phyloP scores from a whole-genome alignment of 2,888 invertebrate species.

The Melipona bicolor region DNA sequence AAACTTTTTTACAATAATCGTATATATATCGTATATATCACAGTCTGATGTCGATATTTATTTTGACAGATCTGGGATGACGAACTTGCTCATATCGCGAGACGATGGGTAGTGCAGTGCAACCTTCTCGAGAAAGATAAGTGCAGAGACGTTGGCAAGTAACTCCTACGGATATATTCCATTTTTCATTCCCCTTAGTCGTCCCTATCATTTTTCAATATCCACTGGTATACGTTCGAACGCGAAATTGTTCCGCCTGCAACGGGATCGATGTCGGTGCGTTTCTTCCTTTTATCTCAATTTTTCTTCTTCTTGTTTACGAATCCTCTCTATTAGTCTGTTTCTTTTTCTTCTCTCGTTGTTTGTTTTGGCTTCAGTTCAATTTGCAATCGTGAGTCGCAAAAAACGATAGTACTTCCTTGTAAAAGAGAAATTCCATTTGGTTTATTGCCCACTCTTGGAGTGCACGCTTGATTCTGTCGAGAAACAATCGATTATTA shows the following conservation, averaged over 20 bases:
- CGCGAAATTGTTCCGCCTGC: constrained; percentile 48
- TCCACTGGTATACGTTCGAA: constrained; percentile 45
- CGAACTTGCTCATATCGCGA: constrained; percentile 83
- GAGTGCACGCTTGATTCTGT: background rate
- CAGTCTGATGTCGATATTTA: constrained; percentile 43
- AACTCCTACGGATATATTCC: constrained; percentile 61
- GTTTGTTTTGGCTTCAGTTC: background rate
- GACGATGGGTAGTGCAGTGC: constrained; percentile 84
- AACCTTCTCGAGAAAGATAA: constrained; percentile 81
- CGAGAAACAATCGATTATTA: background rate
- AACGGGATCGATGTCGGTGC: constrained; percentile 9
- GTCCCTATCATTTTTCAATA: constrained; percentile 67
- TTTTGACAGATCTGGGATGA: constrained; percentile 81
- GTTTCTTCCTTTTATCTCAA: background rate
- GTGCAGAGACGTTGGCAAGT: constrained; percentile 83
- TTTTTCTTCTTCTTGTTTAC: constrained; percentile 3
- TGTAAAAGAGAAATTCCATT: constrained; percentile 7
- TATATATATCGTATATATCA: background rate
- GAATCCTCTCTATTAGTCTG: background rate
- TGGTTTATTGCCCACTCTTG: constrained; percentile 10
- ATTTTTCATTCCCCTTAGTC: constrained; percentile 58
- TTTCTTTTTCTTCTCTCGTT: background rate
- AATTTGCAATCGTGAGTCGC: constrained; percentile 1
- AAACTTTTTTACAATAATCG: constrained; percentile 1
- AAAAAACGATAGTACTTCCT: background rate